Evolutionary conservation across 2,113 vertebrate genomes (phyloP), one percentile per base, ranked within the genome.

Genomic region (Marmota flaviventris): DNA sequence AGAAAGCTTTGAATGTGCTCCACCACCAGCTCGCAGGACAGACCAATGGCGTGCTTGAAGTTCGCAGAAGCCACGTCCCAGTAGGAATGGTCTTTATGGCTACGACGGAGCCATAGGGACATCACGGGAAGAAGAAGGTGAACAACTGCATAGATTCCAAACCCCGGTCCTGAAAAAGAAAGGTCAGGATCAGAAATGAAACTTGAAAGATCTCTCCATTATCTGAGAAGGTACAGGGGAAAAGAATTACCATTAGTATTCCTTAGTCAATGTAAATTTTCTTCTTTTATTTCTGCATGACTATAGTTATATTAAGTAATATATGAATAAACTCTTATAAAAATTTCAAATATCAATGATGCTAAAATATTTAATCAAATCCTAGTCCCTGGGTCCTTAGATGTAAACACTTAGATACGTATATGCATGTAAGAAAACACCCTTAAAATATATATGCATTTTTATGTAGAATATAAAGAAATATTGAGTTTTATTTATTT

Each of bases 21-120:
- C 98, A 99, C 99, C 94, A 99, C 99, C 61, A 99, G 99, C 98
- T 99, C 99, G 72, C 99, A 99, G 39, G 99, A 99, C 92, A 99
- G 98, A 29, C 99, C 99, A 32, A 99, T 99, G 89, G 99, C 99
- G 3, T 99, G 99, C 96, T 99, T 99, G 98, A 99, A 99, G 98
- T 99, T 99, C 4, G 99, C 99, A 2, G 99, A 99, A 0, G 99
- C 99, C 65, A 98, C 96, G 0, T 99, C 99, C 99, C 99, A 99
- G 98, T 99, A 99, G 13, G 99, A 99, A 97, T 99, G 99, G 98
- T 99, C 99, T 77, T 99, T 99, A 3, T 99, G 99, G 97, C 99
- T 99, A 85, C 99, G 99, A 89, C 99, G 99, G 84, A 99, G 99
- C 99, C 99, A 99, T 29, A 99, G 98, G 5, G 99, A 99, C 99